Conservation (phyloP, 2,888 invertebrate species). For the Phaedon cochleariae region DNA sequence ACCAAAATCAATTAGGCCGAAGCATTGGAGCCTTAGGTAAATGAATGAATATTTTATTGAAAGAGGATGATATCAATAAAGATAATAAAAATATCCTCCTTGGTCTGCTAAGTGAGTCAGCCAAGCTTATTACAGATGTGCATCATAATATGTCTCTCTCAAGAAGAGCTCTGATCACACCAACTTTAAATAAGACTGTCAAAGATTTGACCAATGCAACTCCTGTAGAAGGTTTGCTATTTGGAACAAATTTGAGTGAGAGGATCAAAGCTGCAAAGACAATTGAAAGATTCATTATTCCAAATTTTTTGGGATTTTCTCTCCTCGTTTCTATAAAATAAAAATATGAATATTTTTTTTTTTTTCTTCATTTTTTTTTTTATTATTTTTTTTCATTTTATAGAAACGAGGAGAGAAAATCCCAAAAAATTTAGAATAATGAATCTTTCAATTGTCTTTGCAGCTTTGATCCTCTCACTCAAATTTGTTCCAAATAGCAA, state of each 20-base stretch:
- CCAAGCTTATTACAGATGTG: background rate
- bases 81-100: constrained; percentile 3
- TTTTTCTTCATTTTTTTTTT: no score
- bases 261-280: background rate
- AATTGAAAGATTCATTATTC: background rate
- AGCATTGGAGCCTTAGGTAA: background rate
- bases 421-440: no score
- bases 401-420: no score
- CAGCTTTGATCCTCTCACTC: no score
- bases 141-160: background rate
- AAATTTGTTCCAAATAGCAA: no score
- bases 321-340: no score
- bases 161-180: background rate
- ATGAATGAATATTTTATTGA: constrained; percentile 2
- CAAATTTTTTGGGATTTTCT: no score
- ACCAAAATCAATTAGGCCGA: constrained; percentile 6
- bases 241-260: background rate
- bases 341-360: no score
- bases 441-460: no score
- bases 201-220: background rate
- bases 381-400: no score
- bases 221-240: background rate
- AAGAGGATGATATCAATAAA: constrained; percentile 1
- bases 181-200: background rate
- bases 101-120: background rate